phyloP scores from a whole-genome alignment of 2,888 invertebrate genomes.

The Apotomis turbidana region DNA sequence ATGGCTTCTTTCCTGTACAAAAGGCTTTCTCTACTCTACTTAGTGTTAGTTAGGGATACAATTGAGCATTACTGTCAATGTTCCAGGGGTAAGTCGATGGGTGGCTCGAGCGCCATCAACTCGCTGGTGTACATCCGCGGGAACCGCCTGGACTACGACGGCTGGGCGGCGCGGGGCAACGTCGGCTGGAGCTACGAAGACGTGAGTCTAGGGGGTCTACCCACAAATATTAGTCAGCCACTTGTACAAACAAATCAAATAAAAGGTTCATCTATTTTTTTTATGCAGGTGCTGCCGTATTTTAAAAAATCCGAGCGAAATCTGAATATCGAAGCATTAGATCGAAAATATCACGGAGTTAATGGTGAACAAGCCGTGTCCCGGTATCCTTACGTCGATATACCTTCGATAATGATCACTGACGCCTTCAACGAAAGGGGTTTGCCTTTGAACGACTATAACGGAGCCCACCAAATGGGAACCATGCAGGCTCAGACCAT shows the following conservation, averaged over 20 bases:
- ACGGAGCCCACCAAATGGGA: slow-evolving; percentile 80
- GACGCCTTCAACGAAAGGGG: slow-evolving; percentile 84
- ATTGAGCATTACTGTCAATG: neutral
- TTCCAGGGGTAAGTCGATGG: slow-evolving; percentile 85
- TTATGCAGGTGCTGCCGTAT: slow-evolving; percentile 84
- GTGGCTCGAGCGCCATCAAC: slow-evolving; percentile 86
- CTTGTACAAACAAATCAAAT: neutral
- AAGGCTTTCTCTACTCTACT: neutral
- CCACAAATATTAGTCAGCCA: neutral
- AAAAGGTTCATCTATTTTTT: neutral
- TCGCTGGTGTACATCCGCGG: slow-evolving; percentile 85
- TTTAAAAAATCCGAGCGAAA: slow-evolving; percentile 87
- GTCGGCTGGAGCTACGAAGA: slow-evolving; percentile 85
- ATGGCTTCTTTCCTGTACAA: too few relatives aligned
- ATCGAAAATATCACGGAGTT: slow-evolving; percentile 82
- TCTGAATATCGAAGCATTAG: slow-evolving; percentile 73
- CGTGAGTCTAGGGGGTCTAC: slow-evolving; percentile 53
- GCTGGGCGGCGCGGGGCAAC: slow-evolving; percentile 85
- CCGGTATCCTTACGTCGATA: slow-evolving; percentile 84
- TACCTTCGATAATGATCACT: slow-evolving; percentile 79
- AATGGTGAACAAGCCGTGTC: slow-evolving; percentile 85
- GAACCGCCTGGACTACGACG: slow-evolving; percentile 84
- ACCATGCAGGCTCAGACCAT: slow-evolving; percentile 84
- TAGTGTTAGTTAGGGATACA: neutral
- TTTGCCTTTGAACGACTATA: slow-evolving; percentile 82